These are phyloP conservation scores for Chironomus riparius DNA, from an alignment of 2,888 invertebrate species.

Conservation along the genomic window DNA sequence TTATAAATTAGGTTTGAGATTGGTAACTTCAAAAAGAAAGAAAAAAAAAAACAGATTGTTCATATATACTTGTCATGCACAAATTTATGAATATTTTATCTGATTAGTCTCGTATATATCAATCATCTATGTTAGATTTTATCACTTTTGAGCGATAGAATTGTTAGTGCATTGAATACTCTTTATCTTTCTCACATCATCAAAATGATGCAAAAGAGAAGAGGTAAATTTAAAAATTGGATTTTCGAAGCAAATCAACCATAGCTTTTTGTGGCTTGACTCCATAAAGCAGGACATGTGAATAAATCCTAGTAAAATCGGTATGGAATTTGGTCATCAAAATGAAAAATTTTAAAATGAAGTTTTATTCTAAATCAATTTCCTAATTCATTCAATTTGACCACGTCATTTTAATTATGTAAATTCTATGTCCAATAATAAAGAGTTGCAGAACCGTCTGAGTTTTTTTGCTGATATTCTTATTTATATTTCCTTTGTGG, in stretches of 20 bases:
- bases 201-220: background rate
- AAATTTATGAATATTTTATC: no score
- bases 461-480: background rate
- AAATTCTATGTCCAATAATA: background rate
- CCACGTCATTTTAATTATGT: background rate
- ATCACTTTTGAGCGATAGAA: no score
- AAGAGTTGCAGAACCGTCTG: background rate
- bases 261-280: constrained; percentile 13
- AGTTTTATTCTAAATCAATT: constrained; percentile 22
- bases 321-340: background rate
- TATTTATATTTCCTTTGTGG: no score
- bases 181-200: no score
- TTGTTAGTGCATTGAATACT: no score
- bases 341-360: constrained; percentile 1
- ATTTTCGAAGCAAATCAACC: constrained; percentile 8
- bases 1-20: no score
- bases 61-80: no score
- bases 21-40: no score
- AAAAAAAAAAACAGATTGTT: no score
- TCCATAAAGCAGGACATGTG: background rate
- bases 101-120: no score
- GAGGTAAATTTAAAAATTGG: background rate
- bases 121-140: no score
- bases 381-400: background rate
- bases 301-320: background rate